Percentiles rank a stretch among this genome's conserved stretches.
These are phyloP conservation scores for Schizopygopsis malacanthus DNA, from an alignment of 2,797 vertebrate genomes.

Conservation along the genomic window DNA sequence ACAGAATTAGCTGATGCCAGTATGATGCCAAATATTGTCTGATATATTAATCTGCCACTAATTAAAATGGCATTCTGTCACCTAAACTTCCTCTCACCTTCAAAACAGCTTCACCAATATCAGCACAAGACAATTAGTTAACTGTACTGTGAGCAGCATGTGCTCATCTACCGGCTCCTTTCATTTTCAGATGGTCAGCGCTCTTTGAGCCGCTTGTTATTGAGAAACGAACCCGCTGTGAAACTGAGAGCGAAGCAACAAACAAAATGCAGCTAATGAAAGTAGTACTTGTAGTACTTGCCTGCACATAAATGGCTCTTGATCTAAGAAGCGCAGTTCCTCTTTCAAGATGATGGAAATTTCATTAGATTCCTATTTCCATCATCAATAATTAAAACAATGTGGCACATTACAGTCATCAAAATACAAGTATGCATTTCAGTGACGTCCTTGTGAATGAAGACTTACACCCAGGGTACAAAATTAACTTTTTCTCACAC, in stretches of 20 bases:
- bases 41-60: not conserved
- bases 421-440: constrained; percentile 49
- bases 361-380: constrained; percentile 92
- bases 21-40: not conserved
- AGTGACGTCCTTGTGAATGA: constrained; percentile 34
- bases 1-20: not conserved
- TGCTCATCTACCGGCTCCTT: not conserved
- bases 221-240: not conserved
- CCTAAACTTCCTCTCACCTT: not conserved
- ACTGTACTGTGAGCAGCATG: not conserved
- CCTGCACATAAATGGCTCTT: constrained; percentile 64
- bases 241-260: constrained; percentile 17
- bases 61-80: not conserved
- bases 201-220: not conserved
- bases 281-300: not conserved
- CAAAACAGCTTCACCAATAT: not conserved
- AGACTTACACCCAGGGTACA: constrained; percentile 6
- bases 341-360: constrained; percentile 90
- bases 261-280: constrained; percentile 25
- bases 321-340: constrained; percentile 71
- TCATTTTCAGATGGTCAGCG: not conserved
- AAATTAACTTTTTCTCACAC: constrained; percentile 7
- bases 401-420: constrained; percentile 71
- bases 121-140: not conserved
- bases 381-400: constrained; percentile 92